Conservation (phyloP, 2,888 invertebrate genomes). For the Sphecodes monilicornis region DNA sequence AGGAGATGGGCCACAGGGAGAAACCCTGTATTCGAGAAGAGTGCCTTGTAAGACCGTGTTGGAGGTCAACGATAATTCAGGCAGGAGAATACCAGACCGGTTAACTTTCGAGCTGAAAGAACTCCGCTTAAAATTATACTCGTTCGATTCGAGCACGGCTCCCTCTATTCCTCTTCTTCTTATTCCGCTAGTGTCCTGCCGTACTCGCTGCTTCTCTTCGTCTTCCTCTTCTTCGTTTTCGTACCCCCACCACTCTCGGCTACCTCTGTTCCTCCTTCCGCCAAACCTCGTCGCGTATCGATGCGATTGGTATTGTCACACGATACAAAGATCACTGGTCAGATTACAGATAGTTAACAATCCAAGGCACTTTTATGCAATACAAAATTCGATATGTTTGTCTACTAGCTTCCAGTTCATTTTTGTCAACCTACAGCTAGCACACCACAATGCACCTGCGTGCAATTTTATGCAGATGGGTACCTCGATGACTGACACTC, state of each 20-base stretch:
- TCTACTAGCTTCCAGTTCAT: too few relatives aligned
- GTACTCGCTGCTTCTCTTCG: slow-evolving; percentile 11
- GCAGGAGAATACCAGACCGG: slow-evolving; percentile 75
- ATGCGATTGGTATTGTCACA: neutral
- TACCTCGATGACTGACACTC: too few relatives aligned
- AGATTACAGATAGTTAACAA: too few relatives aligned
- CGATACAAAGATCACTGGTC: neutral
- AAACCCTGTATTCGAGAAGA: slow-evolving; percentile 69
- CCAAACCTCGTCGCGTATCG: slow-evolving; percentile 3
- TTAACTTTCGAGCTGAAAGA: slow-evolving; percentile 76
- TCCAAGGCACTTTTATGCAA: too few relatives aligned
- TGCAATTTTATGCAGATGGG: too few relatives aligned
- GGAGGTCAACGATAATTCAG: slow-evolving; percentile 82
- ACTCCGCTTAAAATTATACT: slow-evolving; percentile 77
- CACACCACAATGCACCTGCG: too few relatives aligned
- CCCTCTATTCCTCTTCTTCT: slow-evolving; percentile 62
- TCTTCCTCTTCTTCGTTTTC: neutral
- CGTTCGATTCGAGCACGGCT: slow-evolving; percentile 74
- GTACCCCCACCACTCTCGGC: neutral
- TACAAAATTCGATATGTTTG: too few relatives aligned
- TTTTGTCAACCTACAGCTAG: too few relatives aligned
- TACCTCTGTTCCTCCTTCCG: slow-evolving; percentile 20
- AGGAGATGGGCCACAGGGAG: slow-evolving; percentile 61
- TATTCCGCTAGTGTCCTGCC: slow-evolving; percentile 50
- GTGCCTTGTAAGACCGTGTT: slow-evolving; percentile 79